Evolutionary conservation across 2,113 vertebrate species (phyloP).

Genomic region (Steatornis caripensis): DNA sequence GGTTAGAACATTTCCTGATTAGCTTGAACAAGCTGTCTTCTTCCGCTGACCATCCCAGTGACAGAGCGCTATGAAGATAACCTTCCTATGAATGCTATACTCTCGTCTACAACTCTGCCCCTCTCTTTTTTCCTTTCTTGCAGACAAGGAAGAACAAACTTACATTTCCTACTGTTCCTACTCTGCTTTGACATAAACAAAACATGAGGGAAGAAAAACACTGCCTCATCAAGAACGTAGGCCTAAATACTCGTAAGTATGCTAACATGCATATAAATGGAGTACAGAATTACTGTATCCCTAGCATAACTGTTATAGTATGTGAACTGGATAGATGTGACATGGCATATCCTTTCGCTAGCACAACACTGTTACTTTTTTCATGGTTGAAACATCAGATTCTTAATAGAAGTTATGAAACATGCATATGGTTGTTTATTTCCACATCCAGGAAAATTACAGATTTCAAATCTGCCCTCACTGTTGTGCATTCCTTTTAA

Average conservation of each 20-base stretch:
- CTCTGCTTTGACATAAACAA: background rate
- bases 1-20: background rate
- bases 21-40: background rate
- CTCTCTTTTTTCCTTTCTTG: background rate
- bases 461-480: background rate
- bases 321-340: background rate
- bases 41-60: background rate
- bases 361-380: background rate
- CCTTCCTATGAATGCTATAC: background rate
- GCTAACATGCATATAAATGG: background rate
- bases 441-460: background rate
- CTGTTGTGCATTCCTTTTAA: background rate
- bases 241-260: background rate
- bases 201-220: background rate
- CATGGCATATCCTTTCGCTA: background rate
- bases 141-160: background rate
- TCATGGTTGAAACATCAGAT: background rate
- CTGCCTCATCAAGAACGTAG: background rate
- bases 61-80: background rate
- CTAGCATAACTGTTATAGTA: background rate
- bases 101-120: background rate
- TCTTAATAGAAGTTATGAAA: background rate
- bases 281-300: background rate
- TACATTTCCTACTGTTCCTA: background rate
- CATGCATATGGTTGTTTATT: background rate